These are phyloP conservation scores for Hypomecis punctinalis DNA, from an alignment of 2,888 invertebrate species.

Conservation along the genomic window DNA sequence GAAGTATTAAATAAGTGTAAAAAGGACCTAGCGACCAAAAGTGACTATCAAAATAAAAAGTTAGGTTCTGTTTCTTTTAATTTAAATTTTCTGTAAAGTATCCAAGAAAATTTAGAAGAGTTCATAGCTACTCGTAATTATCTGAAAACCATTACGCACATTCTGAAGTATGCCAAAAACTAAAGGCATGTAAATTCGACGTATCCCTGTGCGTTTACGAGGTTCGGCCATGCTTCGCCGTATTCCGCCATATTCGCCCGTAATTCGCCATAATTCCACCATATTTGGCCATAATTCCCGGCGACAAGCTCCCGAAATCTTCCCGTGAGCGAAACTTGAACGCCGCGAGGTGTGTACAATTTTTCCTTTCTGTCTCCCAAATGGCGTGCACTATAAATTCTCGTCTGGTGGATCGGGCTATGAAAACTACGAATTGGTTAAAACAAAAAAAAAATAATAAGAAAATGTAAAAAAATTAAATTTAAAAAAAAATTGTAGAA, in stretches of 20 bases:
- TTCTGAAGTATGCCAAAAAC: neutral
- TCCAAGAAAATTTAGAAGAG: too few species aligned
- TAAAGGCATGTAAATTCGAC: slow-evolving; percentile 19
- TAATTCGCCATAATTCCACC: neutral
- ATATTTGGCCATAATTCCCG: slow-evolving; percentile 21
- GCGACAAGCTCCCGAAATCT: slow-evolving; percentile 32
- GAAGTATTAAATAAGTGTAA: too few species aligned
- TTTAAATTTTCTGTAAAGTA: too few species aligned
- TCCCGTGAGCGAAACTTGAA: slow-evolving; percentile 27
- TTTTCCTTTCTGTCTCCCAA: slow-evolving; percentile 52
- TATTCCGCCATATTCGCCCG: slow-evolving; percentile 8
- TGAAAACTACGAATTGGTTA: neutral
- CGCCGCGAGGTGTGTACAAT: slow-evolving; percentile 48
- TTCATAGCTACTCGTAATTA: too few species aligned
- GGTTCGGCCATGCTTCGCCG: neutral
- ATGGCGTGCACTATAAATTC: slow-evolving; percentile 57
- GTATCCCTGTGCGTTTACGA: slow-evolving; percentile 14
- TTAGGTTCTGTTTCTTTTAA: too few species aligned
- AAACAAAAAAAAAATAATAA: neutral
- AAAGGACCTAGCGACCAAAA: too few species aligned
- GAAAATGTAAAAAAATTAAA: too few species aligned
- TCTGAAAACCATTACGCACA: neutral
- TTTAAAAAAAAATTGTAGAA: too few species aligned
- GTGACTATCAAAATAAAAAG: too few species aligned
- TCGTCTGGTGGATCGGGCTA: slow-evolving; percentile 36